Evolutionary conservation across 2,113 vertebrate species (phyloP), one percentile per base, ranked within the genome.

Genomic region (Otocyon megalotis): DNA sequence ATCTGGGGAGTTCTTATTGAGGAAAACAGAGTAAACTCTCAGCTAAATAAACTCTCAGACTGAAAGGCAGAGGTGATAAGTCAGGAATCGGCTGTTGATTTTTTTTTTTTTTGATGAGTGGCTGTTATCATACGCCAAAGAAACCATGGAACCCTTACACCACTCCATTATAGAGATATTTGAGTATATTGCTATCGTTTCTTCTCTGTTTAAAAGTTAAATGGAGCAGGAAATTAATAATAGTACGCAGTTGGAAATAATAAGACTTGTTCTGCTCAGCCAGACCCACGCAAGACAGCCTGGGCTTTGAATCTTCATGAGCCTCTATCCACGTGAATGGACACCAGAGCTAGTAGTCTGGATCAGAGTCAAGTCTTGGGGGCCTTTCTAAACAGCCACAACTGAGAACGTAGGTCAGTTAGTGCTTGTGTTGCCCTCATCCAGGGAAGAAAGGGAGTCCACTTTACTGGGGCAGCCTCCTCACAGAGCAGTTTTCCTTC

Each of bases 101-200:
- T 96, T 93, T 84, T 63, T 50, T 79, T 96, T 96, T 93, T 84
- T 63, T 50, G n/a, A 92, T 88, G 85, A 93, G 54, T 79, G 48
- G 7, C 37, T 88, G 14, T 81, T 95, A 53, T 53, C 24, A 43
- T 94, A 50, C 54, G 92, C 71, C 76, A 82, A 37, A 92, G 37
- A 94, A 76, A 76, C 24, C 24, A 35, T 54, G 12, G 72, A 76
- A 76, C 12, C 74, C 67, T 83, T 91, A 72, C 0, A 69, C 28
- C 30, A 32, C 32, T 43, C 12, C 13, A n/a, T 17, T 63, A 17
- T 19, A 76, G n/a, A 94, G 43, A 74, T 89, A 83, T 69, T 82
- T 95, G 58, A 88, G 58, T 77, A 56, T 56, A 76, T 97, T 80
- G 19, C 50, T 88, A 12, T 76, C 85, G 37, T 90, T 90, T 95